A percentile compares a stretch with the other conserved stretches of the same genome.
Conservation (phyloP, 1,140 invertebrate genomes). For the Lordiphosa mommai region DNA sequence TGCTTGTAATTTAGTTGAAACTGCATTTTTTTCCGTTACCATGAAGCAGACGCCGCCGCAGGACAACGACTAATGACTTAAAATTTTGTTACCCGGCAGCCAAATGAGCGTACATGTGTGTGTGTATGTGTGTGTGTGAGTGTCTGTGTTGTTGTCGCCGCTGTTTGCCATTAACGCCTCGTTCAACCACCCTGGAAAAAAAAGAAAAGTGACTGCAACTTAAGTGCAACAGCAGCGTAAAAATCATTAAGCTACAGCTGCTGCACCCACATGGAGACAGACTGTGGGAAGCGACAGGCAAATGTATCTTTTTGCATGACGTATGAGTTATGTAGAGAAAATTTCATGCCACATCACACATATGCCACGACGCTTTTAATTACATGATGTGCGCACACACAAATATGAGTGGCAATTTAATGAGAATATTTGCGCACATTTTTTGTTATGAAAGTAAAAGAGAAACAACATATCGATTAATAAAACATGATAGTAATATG, state of each 20-base stretch:
- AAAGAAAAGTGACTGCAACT: slow-evolving; percentile 45
- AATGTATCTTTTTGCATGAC: slow-evolving; percentile 37
- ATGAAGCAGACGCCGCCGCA: slow-evolving; percentile 15
- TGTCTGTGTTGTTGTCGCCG: slow-evolving; percentile 52
- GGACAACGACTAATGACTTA: slow-evolving; percentile 69
- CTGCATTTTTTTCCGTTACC: slow-evolving; percentile 32
- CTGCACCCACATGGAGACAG: slow-evolving; percentile 9
- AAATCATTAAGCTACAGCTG: slow-evolving; percentile 71
- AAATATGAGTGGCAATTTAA: slow-evolving; percentile 11
- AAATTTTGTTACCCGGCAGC: slow-evolving; percentile 66
- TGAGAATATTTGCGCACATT: background rate
- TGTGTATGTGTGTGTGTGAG: slow-evolving; percentile 5
- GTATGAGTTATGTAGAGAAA: slow-evolving; percentile 65
- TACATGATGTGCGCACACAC: slow-evolving; percentile 12
- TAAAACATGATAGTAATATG: no score
- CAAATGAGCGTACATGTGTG: slow-evolving; percentile 50
- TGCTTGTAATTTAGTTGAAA: slow-evolving; percentile 47
- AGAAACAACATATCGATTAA: no score
- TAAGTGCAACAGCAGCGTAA: slow-evolving; percentile 62
- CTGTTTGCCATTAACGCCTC: slow-evolving; percentile 64
- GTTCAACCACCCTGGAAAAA: slow-evolving; percentile 10
- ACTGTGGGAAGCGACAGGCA: slow-evolving; percentile 2
- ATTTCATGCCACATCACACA: slow-evolving; percentile 62
- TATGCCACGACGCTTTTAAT: slow-evolving; percentile 47
- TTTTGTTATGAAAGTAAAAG: no score